Evolutionary conservation across 2,888 invertebrate species (phyloP), one percentile per base, ranked within the genome.

Genomic region (Ernsta delagoae): DNA sequence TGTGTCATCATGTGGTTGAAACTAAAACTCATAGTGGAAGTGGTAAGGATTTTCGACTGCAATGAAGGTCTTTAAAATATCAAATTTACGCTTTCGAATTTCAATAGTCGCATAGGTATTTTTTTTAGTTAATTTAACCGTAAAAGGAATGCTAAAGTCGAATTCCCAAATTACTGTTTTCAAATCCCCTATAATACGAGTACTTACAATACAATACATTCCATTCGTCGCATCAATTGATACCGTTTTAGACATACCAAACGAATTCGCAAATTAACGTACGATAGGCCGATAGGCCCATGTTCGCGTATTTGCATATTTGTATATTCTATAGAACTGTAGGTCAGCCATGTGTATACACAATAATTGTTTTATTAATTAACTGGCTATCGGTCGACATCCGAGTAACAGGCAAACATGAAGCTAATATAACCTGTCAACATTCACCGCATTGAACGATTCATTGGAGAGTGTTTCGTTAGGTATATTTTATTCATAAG

Each of bases 321-420:
- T 56, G 34, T 36, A 36, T 7, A 34, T 34, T 56, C 24, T 24
- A 24, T 24, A 24, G 24, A 1, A 1, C 56, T 11, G 31, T 56
- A 39, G 39, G 36, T 11, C 39, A 62, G n/a, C 11, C 34, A 56
- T 56, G 56, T 56, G 56, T 56, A 9, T 36, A 45, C 48, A 60
- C 45, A n/a, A n/a, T n/a, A 60, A 60, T 60, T 60, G 34, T 45
- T 60, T 60, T 60, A 48, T 45, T 60, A 24, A 60, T 34, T 31
- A 60, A 45, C 60, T 34, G 34, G 31, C 31, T 48, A 48, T 48
- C 31, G 60, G 39, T 45, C 45, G 45, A 4, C 31, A 48, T 31
- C 45, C 31, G 60, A 60, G 60, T 48, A 41, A 24, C 45, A 6
- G 9, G 16, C 59, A 39, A 59, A 60, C n/a, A n/a, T n/a, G n/a